Percentiles rank a stretch among this genome's conserved stretches.
Evolutionary conservation across 2,113 vertebrate genomes (phyloP).

Genomic region (Myotis lucifugus): DNA sequence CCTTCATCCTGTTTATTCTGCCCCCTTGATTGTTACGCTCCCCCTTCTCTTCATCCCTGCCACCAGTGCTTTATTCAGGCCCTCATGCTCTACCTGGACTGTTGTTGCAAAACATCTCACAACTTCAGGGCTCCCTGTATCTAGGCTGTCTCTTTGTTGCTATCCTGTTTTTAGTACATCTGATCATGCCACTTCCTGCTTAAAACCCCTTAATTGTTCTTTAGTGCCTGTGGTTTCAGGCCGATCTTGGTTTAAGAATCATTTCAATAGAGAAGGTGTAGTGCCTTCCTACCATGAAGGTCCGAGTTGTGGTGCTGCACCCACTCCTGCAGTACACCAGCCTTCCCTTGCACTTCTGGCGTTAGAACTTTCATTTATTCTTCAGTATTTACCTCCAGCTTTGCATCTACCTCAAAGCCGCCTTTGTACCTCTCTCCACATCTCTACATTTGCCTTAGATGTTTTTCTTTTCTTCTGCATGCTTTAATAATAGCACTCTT

Average conservation of each 20-base stretch:
- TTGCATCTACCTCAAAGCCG: background rate
- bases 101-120: background rate
- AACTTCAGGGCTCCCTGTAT: background rate
- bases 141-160: background rate
- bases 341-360: background rate
- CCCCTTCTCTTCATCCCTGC: accelerated
- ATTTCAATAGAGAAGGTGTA: background rate
- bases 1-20: background rate
- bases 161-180: conserved; percentile 27
- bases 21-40: background rate
- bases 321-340: background rate
- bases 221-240: background rate
- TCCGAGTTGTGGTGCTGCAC: background rate
- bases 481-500: background rate
- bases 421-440: background rate
- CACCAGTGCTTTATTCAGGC: background rate
- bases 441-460: background rate
- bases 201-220: background rate
- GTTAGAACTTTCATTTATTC: background rate
- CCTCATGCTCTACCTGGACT: background rate
- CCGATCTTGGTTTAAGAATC: background rate
- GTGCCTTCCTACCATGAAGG: background rate
- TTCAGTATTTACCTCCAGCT: background rate
- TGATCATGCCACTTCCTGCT: conserved; percentile 37
- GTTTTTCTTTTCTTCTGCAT: background rate